Conservation (phyloP, 2,888 invertebrate genomes). For the Tetragonisca angustula region DNA sequence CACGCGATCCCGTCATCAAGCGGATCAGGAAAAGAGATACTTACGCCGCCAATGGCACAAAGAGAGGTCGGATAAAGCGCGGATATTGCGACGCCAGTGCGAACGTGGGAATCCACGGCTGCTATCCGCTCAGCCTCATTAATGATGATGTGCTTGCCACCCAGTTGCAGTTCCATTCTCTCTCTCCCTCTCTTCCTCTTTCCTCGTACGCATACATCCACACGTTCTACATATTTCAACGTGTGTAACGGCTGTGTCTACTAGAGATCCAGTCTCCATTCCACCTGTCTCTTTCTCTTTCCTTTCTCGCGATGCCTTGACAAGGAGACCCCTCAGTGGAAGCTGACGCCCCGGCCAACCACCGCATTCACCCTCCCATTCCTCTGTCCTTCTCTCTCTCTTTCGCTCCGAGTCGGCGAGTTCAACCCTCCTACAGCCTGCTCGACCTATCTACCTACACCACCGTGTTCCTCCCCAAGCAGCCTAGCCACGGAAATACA, state of each 20-base stretch:
- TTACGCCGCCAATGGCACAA: slow-evolving; percentile 63
- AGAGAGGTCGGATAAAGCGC: slow-evolving; percentile 73
- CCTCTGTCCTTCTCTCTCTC: slow-evolving; percentile 22
- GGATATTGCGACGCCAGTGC: slow-evolving; percentile 79
- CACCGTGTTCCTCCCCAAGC: slow-evolving; percentile 14
- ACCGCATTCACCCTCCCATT: slow-evolving; percentile 61
- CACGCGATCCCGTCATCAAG: slow-evolving; percentile 51
- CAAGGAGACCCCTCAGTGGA: slow-evolving; percentile 60
- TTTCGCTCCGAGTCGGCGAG: slow-evolving; percentile 19
- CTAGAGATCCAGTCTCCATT: slow-evolving; percentile 23
- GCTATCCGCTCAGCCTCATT: slow-evolving; percentile 87
- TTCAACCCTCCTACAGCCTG: slow-evolving; percentile 47
- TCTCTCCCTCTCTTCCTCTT: slow-evolving; percentile 64
- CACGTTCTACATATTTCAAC: slow-evolving; percentile 56
- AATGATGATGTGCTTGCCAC: slow-evolving; percentile 92
- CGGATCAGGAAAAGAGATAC: slow-evolving; percentile 43
- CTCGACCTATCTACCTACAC: slow-evolving; percentile 51
- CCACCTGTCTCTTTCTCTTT: background rate
- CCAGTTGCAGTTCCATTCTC: slow-evolving; percentile 85
- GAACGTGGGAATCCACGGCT: slow-evolving; percentile 81
- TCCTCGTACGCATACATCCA: slow-evolving; percentile 12
- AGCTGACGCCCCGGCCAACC: slow-evolving; percentile 70
- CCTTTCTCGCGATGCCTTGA: slow-evolving; percentile 55
- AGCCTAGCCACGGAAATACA: slow-evolving; percentile 57
- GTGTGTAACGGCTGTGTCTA: slow-evolving; percentile 47